These are phyloP conservation scores for Microtus richardsoni DNA, from an alignment of 2,113 vertebrate genomes.

Conservation along the genomic window DNA sequence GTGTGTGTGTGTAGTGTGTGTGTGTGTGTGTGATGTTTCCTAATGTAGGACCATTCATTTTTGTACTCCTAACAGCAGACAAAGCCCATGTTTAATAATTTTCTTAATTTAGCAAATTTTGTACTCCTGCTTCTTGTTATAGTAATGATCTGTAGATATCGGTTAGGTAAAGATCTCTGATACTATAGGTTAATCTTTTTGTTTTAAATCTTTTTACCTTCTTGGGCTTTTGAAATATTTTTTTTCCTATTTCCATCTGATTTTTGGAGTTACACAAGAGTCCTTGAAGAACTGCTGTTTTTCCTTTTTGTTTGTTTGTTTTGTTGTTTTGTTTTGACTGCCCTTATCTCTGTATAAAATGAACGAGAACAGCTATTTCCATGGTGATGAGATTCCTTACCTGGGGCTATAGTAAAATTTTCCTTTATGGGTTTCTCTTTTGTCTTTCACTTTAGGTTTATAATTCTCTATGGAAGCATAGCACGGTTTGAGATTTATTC, in stretches of 20 bases:
- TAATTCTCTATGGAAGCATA: slow-evolving; percentile 26
- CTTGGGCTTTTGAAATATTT: neutral
- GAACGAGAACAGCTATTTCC: neutral
- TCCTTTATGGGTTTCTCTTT: neutral
- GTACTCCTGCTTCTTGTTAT: neutral
- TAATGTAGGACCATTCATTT: neutral
- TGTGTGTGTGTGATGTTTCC: neutral
- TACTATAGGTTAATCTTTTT: neutral
- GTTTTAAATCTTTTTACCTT: neutral
- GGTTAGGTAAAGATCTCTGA: neutral
- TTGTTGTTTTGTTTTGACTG: neutral
- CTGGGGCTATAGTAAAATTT: neutral
- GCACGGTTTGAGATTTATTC: neutral
- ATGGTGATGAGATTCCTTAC: neutral
- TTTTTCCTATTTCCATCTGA: neutral
- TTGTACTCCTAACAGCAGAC: neutral
- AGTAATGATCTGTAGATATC: neutral
- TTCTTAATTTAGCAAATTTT: neutral
- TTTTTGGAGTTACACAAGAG: neutral
- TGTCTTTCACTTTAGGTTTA: slow-evolving; percentile 16
- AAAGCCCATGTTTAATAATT: neutral
- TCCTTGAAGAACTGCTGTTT: neutral
- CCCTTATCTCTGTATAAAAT: neutral
- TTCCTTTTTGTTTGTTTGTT: neutral
- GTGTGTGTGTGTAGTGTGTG: neutral